Evolutionary conservation across 2,113 vertebrate species (phyloP).

Genomic region (Corythoichthys haematopterus): DNA sequence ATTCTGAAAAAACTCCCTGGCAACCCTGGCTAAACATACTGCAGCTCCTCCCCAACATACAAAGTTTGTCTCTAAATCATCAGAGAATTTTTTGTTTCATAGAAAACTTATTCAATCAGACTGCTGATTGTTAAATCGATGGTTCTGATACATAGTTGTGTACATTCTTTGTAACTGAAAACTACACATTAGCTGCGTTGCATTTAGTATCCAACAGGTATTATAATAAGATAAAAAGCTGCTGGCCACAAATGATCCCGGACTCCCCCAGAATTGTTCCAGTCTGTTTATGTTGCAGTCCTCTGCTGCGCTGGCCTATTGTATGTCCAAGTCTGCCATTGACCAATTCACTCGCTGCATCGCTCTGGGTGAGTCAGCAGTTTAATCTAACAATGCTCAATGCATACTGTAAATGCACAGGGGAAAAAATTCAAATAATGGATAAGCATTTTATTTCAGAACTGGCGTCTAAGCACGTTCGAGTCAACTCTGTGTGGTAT

Average conservation of each 20-base stretch:
- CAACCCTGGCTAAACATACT: too few species aligned
- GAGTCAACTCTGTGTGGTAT: conserved; percentile 75
- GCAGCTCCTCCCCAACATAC: too few species aligned
- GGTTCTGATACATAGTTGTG: too few species aligned
- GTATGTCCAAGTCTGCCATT: conserved; percentile 79
- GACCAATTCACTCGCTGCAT: conserved; percentile 76
- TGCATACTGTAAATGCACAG: background rate
- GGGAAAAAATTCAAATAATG: background rate
- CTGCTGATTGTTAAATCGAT: too few species aligned
- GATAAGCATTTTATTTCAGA: conserved; percentile 54
- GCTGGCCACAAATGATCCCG: background rate
- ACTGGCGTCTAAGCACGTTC: conserved; percentile 73
- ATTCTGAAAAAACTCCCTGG: too few species aligned
- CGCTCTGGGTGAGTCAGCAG: conserved; percentile 67
- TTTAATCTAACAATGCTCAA: background rate
- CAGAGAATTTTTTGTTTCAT: too few species aligned
- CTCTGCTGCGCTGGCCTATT: conserved; percentile 74
- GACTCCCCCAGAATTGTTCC: background rate
- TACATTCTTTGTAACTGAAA: too few species aligned
- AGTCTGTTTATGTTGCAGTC: conserved; percentile 54
- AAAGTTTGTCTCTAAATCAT: too few species aligned
- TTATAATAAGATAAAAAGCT: background rate
- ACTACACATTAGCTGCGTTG: too few species aligned
- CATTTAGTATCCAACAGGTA: too few species aligned
- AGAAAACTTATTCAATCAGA: too few species aligned